Base-by-base conservation (phyloP, 2,113 vertebrate species). In the Grammomys surdaster region DNA sequence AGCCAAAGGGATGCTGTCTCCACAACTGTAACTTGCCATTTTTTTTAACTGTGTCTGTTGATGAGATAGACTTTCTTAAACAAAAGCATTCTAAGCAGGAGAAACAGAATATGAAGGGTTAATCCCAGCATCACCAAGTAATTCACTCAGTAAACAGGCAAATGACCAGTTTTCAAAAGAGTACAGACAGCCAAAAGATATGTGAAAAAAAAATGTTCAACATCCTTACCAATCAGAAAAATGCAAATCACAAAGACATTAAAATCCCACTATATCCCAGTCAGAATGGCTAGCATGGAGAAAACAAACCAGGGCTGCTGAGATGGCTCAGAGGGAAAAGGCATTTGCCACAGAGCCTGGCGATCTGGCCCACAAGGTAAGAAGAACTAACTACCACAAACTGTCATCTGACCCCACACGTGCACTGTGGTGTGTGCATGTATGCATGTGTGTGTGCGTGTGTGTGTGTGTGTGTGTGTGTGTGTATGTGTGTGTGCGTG, bases 1-100 rank as follows among this genome's bases (percentile, higher is more conserved):
- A 94, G 65, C 73, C 75, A 76, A 84, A 90, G 17, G 67, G 84
- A 28, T 46, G 82, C 90, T 88, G 89, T n/a, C 73, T 87, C 56
- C 65, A 69, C 43, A 93, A 51, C 24, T 9, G 8, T 63, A 91
- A 87, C 20, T 54, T 77, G 63, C 65, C 56, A 80, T 40, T 96
- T 91, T 51, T 51, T 82, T 51, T 67, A 81, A 92, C 81, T 36
- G 43, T 40, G 28, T 31, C 5, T 78, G 93, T 73, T 9, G 19
- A 56, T 56, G 70, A 40, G 31, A 43, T 26, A 33, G 82, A 40
- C 9, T 80, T 93, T 76, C 58, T 92, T 58, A 88, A 86, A 92
- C 20, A 58, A 70, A 80, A 86, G 82, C 51, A n/a, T 84, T n/a
- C 56, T 40, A 85, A 88, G 13, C 43, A 87, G 63, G 46, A 65